Evolutionary conservation across 2,888 invertebrate species (phyloP).

Genomic region (Troilus luridus): DNA sequence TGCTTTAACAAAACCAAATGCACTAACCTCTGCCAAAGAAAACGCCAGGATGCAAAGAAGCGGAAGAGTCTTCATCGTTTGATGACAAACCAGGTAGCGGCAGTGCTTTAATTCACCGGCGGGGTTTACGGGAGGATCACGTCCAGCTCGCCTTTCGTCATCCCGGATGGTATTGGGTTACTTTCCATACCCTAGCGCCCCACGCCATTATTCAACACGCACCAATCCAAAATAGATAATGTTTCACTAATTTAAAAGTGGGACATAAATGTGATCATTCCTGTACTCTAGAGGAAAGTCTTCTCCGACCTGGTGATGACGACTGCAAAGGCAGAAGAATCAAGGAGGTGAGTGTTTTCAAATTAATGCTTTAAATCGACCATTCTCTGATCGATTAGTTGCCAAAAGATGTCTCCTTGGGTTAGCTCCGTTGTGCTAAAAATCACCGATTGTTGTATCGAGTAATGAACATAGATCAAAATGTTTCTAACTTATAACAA

Average conservation of each 20-base stretch:
- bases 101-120: neutral
- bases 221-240: neutral
- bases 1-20: neutral
- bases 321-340: neutral
- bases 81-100: neutral
- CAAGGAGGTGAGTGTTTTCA: neutral
- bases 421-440: neutral
- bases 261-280: neutral
- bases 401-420: neutral
- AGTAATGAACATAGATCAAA: neutral
- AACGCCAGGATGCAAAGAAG: neutral
- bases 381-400: neutral
- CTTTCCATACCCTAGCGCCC: neutral
- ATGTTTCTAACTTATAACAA: neutral
- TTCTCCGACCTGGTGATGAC: neutral
- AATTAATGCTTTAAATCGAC: neutral
- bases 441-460: neutral
- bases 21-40: neutral
- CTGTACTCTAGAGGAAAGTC: neutral
- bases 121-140: neutral
- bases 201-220: neutral
- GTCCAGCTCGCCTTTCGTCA: constrained; percentile 4
- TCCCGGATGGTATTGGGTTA: neutral
- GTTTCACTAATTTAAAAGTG: constrained; percentile 1
- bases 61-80: neutral